These are phyloP conservation scores for Chamaea fasciata DNA, from an alignment of 2,113 vertebrate species.

Conservation along the genomic window DNA sequence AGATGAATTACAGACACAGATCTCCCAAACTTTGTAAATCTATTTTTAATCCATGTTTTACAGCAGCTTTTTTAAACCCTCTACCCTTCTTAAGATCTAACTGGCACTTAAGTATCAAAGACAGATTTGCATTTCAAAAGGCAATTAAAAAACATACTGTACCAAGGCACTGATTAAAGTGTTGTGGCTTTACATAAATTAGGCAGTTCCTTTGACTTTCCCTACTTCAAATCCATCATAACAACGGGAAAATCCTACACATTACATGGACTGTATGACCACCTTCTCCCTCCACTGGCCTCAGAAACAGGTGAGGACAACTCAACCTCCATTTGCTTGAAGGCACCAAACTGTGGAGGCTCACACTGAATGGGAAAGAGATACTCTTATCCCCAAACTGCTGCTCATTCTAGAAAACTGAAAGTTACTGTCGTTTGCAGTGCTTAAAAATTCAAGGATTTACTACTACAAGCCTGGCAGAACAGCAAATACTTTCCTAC, in stretches of 20 bases:
- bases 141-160: neutral
- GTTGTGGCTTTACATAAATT: conserved; percentile 7
- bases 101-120: neutral
- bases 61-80: neutral
- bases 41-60: neutral
- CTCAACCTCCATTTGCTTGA: neutral
- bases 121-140: conserved; percentile 42
- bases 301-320: neutral
- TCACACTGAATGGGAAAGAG: neutral
- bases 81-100: neutral
- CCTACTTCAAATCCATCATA: neutral
- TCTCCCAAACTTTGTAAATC: neutral
- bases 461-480: neutral
- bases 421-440: neutral
- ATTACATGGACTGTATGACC: accelerated
- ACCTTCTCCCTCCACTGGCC: neutral
- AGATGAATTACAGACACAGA: neutral
- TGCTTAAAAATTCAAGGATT: neutral
- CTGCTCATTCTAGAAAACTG: neutral
- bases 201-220: neutral
- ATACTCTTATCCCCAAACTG: no score
- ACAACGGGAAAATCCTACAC: neutral
- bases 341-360: neutral
- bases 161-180: neutral
- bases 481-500: neutral